Conservation (phyloP, 2,888 invertebrate species). For the Perizoma affinitatum region DNA sequence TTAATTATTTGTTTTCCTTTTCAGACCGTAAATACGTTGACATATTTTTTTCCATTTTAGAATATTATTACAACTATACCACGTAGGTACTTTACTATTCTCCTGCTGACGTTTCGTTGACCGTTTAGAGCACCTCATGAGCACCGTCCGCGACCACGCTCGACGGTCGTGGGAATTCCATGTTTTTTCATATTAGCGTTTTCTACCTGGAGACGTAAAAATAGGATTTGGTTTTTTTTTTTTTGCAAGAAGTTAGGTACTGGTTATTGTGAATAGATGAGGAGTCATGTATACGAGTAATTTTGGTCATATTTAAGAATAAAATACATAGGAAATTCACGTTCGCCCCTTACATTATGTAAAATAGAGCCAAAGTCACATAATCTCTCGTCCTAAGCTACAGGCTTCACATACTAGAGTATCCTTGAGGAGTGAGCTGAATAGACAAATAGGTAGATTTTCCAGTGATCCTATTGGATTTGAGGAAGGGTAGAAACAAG, state of each 20-base stretch:
- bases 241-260: neutral
- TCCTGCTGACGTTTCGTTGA: too few species aligned
- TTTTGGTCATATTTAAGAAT: slow-evolving; percentile 13
- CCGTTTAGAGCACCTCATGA: too few species aligned
- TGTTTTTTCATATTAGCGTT: too few species aligned
- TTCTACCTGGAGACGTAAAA: too few species aligned
- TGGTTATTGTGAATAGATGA: neutral
- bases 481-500: slow-evolving; percentile 6
- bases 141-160: too few species aligned
- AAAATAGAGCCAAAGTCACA: slow-evolving; percentile 10
- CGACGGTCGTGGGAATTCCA: too few species aligned
- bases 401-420: slow-evolving; percentile 3
- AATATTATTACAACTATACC: too few species aligned
- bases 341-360: slow-evolving; percentile 14
- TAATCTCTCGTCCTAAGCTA: slow-evolving; percentile 8
- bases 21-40: too few species aligned
- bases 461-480: slow-evolving; percentile 9
- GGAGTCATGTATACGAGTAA: slow-evolving; percentile 8
- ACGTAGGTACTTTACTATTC: too few species aligned
- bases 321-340: slow-evolving; percentile 15
- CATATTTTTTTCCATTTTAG: too few species aligned
- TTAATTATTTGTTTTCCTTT: too few species aligned
- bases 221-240: too few species aligned
- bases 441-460: slow-evolving; percentile 21
- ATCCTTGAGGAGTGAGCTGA: slow-evolving; percentile 16